phyloP scores from a whole-genome alignment of 2,888 invertebrate species.

The Allophyes oxyacanthae region DNA sequence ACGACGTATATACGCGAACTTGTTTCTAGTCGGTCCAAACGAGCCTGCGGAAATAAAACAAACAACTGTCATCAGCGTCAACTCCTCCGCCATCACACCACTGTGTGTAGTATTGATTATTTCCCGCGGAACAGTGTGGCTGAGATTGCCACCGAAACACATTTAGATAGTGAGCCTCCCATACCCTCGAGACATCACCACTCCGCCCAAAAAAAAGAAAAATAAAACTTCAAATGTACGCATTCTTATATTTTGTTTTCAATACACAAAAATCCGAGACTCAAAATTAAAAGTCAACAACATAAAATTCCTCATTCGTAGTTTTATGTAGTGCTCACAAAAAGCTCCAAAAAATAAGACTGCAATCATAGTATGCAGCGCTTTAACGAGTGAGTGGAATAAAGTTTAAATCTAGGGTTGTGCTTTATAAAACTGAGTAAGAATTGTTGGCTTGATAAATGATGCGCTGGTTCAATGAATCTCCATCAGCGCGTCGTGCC shows the following conservation, averaged over 20 bases:
- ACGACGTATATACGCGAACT: conserved; percentile 73
- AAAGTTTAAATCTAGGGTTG: conserved; percentile 75
- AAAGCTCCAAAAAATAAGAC: conserved; percentile 69
- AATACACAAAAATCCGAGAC: conserved; percentile 33
- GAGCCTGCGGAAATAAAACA: conserved; percentile 81
- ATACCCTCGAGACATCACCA: conserved; percentile 24
- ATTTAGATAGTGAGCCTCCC: conserved; percentile 47
- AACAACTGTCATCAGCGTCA: conserved; percentile 86
- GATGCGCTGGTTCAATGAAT: conserved; percentile 82
- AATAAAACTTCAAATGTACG: conserved; percentile 15
- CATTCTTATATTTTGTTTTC: conserved; percentile 26
- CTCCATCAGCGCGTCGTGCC: conserved; percentile 79
- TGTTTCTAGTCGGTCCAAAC: conserved; percentile 76
- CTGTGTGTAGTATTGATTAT: conserved; percentile 64
- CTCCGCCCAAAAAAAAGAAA: conserved; percentile 8
- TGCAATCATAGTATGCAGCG: conserved; percentile 70
- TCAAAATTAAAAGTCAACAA: conserved; percentile 48
- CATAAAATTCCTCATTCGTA: conserved; percentile 35
- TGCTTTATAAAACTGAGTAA: conserved; percentile 75
- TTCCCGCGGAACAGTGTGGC: conserved; percentile 44
- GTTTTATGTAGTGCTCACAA: conserved; percentile 52
- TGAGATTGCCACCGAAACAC: conserved; percentile 38
- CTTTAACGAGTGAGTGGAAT: conserved; percentile 71
- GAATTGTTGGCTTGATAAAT: conserved; percentile 83
- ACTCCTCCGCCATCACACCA: conserved; percentile 67